These are phyloP conservation scores for Cryptotermes secundus DNA, from an alignment of 1,140 invertebrate species.

Conservation along the genomic window DNA sequence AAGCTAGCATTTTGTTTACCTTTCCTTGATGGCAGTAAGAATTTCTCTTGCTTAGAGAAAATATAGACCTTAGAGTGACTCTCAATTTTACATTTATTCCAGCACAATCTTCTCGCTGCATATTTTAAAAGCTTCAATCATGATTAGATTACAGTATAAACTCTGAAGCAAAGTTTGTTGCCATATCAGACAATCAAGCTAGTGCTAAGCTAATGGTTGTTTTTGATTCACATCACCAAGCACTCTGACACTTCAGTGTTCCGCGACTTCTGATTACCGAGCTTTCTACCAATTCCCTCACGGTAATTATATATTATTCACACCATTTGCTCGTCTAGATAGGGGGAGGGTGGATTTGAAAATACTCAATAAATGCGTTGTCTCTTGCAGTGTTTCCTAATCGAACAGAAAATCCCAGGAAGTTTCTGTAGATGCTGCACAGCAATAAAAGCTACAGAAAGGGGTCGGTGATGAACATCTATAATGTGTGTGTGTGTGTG, in stretches of 20 bases:
- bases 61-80: too few relatives aligned
- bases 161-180: neutral
- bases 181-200: neutral
- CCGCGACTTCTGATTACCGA: neutral
- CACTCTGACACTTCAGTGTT: neutral
- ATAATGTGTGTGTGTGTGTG: too few relatives aligned
- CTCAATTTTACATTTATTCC: too few relatives aligned
- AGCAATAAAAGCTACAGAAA: neutral
- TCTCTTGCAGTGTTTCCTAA: neutral
- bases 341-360: neutral
- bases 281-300: neutral
- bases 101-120: too few relatives aligned
- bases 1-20: too few relatives aligned
- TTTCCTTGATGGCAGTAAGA: too few relatives aligned
- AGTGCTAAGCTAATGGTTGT: neutral
- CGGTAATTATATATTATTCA: neutral
- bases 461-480: neutral
- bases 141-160: neutral
- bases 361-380: neutral
- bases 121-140: neutral
- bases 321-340: neutral
- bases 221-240: neutral
- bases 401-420: neutral
- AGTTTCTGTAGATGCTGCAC: neutral
- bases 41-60: too few relatives aligned